Evolutionary conservation across 2,113 vertebrate genomes (phyloP).

Genomic region (Bothrops jararaca): DNA sequence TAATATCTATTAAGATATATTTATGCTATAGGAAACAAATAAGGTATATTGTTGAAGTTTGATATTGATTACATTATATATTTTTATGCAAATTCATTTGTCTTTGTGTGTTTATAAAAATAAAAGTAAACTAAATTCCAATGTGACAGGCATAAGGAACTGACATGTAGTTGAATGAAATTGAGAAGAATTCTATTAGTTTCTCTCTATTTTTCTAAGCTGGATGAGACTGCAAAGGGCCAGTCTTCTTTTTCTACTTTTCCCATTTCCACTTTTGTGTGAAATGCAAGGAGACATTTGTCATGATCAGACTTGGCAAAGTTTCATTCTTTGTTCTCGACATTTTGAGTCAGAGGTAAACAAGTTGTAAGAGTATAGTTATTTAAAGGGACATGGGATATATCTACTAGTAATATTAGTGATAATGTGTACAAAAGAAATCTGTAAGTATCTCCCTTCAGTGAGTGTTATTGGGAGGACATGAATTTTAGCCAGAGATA

Average conservation of each 20-base stretch:
- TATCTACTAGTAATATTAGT: too few relatives aligned
- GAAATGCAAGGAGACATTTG: background rate
- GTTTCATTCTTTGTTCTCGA: background rate
- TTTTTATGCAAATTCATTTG: background rate
- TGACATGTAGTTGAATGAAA: background rate
- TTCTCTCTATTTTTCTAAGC: background rate
- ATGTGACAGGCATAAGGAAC: background rate
- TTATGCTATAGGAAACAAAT: background rate
- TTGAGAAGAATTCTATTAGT: background rate
- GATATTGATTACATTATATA: background rate
- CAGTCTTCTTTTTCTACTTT: background rate
- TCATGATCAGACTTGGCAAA: background rate
- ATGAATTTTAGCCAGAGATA: too few relatives aligned
- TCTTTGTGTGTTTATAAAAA: background rate
- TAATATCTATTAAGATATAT: background rate
- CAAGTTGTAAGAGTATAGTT: too few relatives aligned
- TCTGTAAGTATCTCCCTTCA: too few relatives aligned
- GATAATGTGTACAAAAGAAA: too few relatives aligned
- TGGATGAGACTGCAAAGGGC: background rate
- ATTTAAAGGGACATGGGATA: too few relatives aligned
- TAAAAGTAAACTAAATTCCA: background rate
- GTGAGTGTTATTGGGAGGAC: too few relatives aligned
- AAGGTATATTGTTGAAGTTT: background rate
- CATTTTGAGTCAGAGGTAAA: background rate
- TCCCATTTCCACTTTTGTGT: background rate